A percentile compares a stretch with the other conserved stretches of the same genome.
phyloP scores from a whole-genome alignment of 2,888 invertebrate genomes.

The Idaea biselata region DNA sequence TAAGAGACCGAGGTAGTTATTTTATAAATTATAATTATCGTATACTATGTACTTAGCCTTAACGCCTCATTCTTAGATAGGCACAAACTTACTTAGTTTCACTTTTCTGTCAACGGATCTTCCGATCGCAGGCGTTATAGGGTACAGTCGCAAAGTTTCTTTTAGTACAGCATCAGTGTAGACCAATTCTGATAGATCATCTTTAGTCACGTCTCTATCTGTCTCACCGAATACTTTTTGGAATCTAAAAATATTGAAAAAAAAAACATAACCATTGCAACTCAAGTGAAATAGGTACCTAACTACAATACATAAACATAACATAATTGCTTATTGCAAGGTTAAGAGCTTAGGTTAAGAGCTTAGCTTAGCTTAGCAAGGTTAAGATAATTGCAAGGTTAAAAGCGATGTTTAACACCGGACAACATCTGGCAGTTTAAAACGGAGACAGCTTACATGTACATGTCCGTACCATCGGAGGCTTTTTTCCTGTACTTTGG shows the following conservation, averaged over 20 bases:
- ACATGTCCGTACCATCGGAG: too few species aligned
- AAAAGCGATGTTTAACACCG: too few species aligned
- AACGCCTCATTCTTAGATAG: too few species aligned
- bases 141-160: slow-evolving; percentile 43
- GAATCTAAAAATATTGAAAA: slow-evolving; percentile 13
- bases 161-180: slow-evolving; percentile 51
- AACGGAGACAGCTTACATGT: too few species aligned
- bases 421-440: too few species aligned
- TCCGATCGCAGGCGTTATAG: slow-evolving; percentile 35
- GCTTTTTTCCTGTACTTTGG: too few species aligned
- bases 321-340: too few species aligned
- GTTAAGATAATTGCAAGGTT: too few species aligned
- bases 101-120: slow-evolving; percentile 38
- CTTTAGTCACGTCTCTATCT: slow-evolving; percentile 33
- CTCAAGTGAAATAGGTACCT: too few species aligned
- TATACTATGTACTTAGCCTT: background rate
- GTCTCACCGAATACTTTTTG: slow-evolving; percentile 28
- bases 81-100: slow-evolving; percentile 35
- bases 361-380: too few species aligned
- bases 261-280: slow-evolving; percentile 12
- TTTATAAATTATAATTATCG: background rate
- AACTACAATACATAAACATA: too few species aligned
- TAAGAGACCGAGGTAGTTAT: background rate
- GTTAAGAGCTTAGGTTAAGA: too few species aligned
- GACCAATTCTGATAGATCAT: slow-evolving; percentile 40